Conservation (phyloP, 2,113 vertebrate genomes). For the Ibidorhyncha struthersii region DNA sequence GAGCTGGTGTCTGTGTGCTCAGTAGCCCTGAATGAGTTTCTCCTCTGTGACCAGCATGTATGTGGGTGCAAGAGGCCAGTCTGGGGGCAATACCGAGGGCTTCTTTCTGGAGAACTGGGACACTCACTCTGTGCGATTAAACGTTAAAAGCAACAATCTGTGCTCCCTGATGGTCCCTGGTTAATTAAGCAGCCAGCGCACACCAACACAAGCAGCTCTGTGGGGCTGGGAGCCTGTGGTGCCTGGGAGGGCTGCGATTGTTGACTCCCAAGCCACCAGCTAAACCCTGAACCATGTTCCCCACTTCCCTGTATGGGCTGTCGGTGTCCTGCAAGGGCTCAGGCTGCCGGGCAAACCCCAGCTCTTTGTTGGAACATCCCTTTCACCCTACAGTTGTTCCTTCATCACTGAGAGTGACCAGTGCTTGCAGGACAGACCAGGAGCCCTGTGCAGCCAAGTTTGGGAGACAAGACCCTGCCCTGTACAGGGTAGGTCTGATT, state of each 20-base stretch:
- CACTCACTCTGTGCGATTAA: not conserved
- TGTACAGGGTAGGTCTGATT: not conserved
- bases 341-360: not conserved
- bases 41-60: rapidly evolving
- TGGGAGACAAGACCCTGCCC: not conserved
- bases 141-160: not conserved
- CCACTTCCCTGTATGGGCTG: not conserved
- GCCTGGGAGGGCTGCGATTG: not conserved
- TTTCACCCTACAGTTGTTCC: rapidly evolving
- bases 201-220: rapidly evolving
- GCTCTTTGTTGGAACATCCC: not conserved
- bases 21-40: not conserved
- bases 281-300: rapidly evolving
- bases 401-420: not conserved
- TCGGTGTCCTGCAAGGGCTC: not conserved
- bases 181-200: not conserved
- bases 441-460: not conserved
- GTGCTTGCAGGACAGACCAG: not conserved
- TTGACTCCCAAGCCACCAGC: not conserved
- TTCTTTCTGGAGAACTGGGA: not conserved
- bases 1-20: not conserved
- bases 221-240: rapidly evolving
- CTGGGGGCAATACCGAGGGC: not conserved
- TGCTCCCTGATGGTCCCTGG: not conserved
- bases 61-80: not conserved